Evolutionary conservation across 2,888 invertebrate species (phyloP), one percentile per base, ranked within the genome.

Genomic region (Dexiosoma caninum): DNA sequence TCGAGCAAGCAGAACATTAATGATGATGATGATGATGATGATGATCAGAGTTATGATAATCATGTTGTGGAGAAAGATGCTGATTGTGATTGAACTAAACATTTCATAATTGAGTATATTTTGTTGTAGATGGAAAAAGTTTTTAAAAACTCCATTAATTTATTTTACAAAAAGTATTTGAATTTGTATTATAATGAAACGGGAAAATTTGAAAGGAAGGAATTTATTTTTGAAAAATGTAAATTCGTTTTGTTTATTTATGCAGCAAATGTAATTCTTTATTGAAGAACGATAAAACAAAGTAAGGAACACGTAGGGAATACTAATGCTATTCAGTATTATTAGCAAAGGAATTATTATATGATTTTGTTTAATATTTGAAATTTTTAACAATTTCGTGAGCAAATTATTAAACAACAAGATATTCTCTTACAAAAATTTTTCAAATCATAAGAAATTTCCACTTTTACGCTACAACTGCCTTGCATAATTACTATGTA

Each of bases 31-130:
- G n/a, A n/a, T n/a, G n/a, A n/a, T n/a, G n/a, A n/a, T n/a, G n/a
- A n/a, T n/a, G n/a, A n/a, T n/a, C n/a, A n/a, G n/a, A n/a, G n/a
- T n/a, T 4, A 62, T 9, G 30, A 7, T 46, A 76, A 14, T 66
- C 35, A 42, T 40, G 19, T 59, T 46, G 37, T 10, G 21, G 30
- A 51, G 40, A 19, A 53, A 59, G 23, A 12, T 27, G 35, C 27
- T 69, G 44, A 62, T 70, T 70, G 21, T 59, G 59, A 66, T 76
- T 53, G 44, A 37, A 66, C 27, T 53, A 23, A 44, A 40, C 21
- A 62, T 64, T 14, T 57, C 49, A 42, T 59, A 32, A 60, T 51
- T 66, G 21, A 3, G 32, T 49, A 1, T 14, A 37, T 49, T 35
- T 1, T 37, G 27, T 27, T 35, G 30, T 2, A 46, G 14, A 16